These are phyloP conservation scores for Rhingia campestris DNA, from an alignment of 2,888 invertebrate species.

Conservation along the genomic window DNA sequence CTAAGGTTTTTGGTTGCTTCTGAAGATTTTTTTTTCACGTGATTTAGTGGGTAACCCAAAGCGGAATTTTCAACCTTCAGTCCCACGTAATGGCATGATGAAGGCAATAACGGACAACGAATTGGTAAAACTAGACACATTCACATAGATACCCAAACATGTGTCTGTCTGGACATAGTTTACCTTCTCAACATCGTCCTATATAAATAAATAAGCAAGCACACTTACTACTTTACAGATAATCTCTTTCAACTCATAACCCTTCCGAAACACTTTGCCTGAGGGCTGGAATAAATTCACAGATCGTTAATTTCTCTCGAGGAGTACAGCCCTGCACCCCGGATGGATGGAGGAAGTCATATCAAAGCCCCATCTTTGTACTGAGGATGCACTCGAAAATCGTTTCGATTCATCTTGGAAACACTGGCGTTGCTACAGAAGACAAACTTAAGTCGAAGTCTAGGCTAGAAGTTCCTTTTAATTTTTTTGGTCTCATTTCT, in stretches of 20 bases:
- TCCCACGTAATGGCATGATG: too few relatives aligned
- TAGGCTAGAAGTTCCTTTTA: conserved; percentile 14
- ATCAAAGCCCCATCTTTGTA: conserved; percentile 9
- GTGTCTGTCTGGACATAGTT: too few relatives aligned
- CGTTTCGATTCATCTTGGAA: conserved; percentile 26
- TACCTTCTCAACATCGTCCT: too few relatives aligned
- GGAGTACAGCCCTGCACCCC: neutral
- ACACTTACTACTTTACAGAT: too few relatives aligned
- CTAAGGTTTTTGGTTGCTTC: too few relatives aligned
- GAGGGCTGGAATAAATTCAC: conserved; percentile 53
- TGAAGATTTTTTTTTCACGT: too few relatives aligned
- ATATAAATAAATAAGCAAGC: too few relatives aligned
- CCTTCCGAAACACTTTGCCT: neutral
- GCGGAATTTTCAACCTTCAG: too few relatives aligned
- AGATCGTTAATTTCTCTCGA: conserved; percentile 65
- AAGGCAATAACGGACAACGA: too few relatives aligned
- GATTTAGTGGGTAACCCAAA: too few relatives aligned
- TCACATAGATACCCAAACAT: too few relatives aligned
- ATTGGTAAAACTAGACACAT: too few relatives aligned
- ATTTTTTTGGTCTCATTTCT: neutral
- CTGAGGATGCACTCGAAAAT: neutral
- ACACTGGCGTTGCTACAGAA: neutral
- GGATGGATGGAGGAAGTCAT: neutral
- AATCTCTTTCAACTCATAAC: neutral
- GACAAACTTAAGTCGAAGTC: conserved; percentile 47